Conservation (phyloP, 1,140 invertebrate genomes). For the Dinoponera quadriceps region DNA sequence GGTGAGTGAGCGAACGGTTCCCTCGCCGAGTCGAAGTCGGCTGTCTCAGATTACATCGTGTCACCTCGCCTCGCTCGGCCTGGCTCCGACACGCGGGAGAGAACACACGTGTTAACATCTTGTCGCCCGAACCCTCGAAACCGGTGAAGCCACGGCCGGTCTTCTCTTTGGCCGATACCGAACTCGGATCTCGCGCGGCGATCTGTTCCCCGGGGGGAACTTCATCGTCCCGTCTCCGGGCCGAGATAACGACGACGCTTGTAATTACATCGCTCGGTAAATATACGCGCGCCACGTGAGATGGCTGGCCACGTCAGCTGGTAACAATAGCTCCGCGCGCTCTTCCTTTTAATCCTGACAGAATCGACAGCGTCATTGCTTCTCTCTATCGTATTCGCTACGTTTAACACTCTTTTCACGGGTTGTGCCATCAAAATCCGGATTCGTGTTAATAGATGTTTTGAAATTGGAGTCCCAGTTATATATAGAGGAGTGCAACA, state of each 20-base stretch:
- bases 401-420: too few relatives aligned
- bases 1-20: conserved; percentile 45
- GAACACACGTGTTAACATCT: conserved; percentile 82
- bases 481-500: too few relatives aligned
- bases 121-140: conserved; percentile 76
- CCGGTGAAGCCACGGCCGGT: conserved; percentile 39
- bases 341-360: not conserved
- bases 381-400: too few relatives aligned
- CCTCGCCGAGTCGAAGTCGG: conserved; percentile 67
- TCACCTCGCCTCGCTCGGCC: conserved; percentile 73
- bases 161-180: conserved; percentile 29
- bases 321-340: not conserved
- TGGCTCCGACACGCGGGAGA: conserved; percentile 69
- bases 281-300: conserved; percentile 1
- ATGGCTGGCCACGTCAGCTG: not conserved
- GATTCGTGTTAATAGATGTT: too few relatives aligned
- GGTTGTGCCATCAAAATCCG: too few relatives aligned
- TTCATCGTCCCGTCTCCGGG: conserved; percentile 12
- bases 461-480: too few relatives aligned
- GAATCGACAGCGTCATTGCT: not conserved
- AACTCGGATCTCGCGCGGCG: conserved; percentile 28
- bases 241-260: conserved; percentile 44
- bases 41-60: conserved; percentile 82
- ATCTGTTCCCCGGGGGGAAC: conserved; percentile 24
- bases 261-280: conserved; percentile 35